Conservation (phyloP, 2,113 vertebrate species). For the Pterocles gutturalis region DNA sequence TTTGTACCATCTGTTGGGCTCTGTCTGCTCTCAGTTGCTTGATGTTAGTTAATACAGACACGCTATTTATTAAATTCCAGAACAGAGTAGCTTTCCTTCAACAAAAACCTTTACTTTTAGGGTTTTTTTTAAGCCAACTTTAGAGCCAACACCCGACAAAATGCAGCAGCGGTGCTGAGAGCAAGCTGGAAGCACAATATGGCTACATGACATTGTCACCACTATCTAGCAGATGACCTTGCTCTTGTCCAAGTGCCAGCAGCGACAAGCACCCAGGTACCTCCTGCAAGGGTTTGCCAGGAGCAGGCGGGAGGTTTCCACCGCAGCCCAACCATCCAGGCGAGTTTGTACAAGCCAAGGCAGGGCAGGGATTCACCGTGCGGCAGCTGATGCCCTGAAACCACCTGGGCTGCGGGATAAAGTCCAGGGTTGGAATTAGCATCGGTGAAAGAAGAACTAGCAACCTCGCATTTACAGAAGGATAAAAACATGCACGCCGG, state of each 20-base stretch:
- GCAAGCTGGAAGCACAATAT: rapidly evolving
- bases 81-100: neutral
- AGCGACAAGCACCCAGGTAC: rapidly evolving
- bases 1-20: constrained; percentile 60
- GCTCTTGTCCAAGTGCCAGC: neutral
- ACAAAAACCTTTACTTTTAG: neutral
- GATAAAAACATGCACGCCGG: neutral
- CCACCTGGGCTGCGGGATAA: neutral
- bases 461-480: rapidly evolving
- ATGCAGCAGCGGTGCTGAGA: rapidly evolving
- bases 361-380: neutral
- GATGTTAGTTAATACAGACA: constrained; percentile 55
- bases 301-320: neutral
- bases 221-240: neutral
- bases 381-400: neutral
- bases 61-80: constrained; percentile 40
- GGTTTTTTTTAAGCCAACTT: neutral
- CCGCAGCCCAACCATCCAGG: rapidly evolving
- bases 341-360: constrained; percentile 3
- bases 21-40: constrained; percentile 25
- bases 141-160: neutral
- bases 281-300: neutral
- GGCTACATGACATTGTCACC: neutral
- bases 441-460: neutral
- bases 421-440: neutral